phyloP scores from a whole-genome alignment of 2,888 invertebrate genomes.

The Standfussiana lucernea region DNA sequence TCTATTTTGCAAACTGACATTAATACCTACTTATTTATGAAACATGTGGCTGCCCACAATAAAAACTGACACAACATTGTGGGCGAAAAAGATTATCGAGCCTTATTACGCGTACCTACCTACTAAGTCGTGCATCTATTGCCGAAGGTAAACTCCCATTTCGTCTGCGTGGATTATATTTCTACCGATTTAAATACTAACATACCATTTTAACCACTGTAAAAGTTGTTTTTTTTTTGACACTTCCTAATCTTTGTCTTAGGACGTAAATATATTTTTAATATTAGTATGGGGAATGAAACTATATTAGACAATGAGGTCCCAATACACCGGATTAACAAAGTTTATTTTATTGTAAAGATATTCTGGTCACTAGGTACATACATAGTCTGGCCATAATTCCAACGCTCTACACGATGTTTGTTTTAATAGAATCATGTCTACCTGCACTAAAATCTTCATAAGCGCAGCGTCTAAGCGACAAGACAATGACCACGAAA shows the following conservation, averaged over 20 bases:
- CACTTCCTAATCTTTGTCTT: neutral
- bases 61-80: neutral
- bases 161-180: neutral
- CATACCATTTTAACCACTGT: neutral
- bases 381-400: neutral
- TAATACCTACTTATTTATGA: neutral
- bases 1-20: neutral
- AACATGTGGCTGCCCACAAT: neutral
- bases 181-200: neutral
- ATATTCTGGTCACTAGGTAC: neutral
- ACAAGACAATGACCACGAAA: neutral
- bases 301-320: neutral
- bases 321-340: neutral
- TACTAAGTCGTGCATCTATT: neutral
- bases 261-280: neutral
- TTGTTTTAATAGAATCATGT: neutral
- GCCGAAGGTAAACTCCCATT: neutral
- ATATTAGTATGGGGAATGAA: neutral
- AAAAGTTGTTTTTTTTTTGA: neutral
- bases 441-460: neutral
- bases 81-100: neutral
- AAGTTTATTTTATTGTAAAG: neutral
- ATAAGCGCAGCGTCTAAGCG: neutral
- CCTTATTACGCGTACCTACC: neutral
- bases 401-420: neutral